phyloP scores from a whole-genome alignment of 2,888 invertebrate species.

The Entomobrya multifasciata region DNA sequence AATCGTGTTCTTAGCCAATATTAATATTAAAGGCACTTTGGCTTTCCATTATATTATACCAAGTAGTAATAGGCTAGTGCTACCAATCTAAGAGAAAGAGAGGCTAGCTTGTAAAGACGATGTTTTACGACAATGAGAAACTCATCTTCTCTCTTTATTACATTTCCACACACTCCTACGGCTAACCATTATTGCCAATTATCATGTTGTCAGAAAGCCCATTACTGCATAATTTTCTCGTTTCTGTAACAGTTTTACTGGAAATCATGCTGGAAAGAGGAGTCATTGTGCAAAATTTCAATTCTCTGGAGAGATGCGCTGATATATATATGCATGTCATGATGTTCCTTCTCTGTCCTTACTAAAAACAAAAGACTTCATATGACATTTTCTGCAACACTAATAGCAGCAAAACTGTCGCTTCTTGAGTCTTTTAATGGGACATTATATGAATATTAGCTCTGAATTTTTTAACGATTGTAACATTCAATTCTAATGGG shows the following conservation, averaged over 20 bases:
- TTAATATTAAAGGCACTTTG: slow-evolving; percentile 62
- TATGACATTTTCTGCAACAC: no score
- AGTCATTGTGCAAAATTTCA: slow-evolving; percentile 57
- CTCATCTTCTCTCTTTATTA: slow-evolving; percentile 73
- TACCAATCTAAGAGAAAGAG: background rate
- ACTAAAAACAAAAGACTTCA: no score
- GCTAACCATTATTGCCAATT: slow-evolving; percentile 78
- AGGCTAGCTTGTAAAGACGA: slow-evolving; percentile 26
- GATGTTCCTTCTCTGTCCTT: no score
- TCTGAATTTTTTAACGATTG: no score
- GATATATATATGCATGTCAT: no score
- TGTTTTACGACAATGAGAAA: slow-evolving; percentile 71
- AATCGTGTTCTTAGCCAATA: slow-evolving; percentile 59
- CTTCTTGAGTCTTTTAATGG: no score
- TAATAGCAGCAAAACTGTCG: no score
- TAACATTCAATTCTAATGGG: no score
- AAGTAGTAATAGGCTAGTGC: background rate
- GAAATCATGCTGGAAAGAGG: slow-evolving; percentile 13
- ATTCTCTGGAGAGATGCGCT: background rate
- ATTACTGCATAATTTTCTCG: slow-evolving; percentile 75
- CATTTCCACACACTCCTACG: slow-evolving; percentile 71
- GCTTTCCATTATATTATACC: slow-evolving; percentile 41
- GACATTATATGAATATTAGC: no score
- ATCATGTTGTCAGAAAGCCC: slow-evolving; percentile 75
- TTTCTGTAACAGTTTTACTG: slow-evolving; percentile 52